Conservation (phyloP, 2,888 invertebrate species). For the Exephanes ischioxanthus region DNA sequence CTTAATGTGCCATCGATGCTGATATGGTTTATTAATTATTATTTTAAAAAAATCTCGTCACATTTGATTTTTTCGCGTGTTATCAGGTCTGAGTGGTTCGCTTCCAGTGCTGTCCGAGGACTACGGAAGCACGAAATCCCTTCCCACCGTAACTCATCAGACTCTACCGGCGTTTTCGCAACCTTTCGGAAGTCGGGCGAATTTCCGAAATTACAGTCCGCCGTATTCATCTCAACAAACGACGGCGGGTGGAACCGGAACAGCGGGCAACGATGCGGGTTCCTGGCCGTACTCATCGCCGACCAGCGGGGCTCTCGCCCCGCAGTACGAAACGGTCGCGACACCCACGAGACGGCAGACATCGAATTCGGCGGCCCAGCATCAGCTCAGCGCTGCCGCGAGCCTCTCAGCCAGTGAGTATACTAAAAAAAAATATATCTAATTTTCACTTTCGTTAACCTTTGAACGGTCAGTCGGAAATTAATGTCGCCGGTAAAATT, state of each 20-base stretch:
- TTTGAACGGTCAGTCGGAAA: conserved; percentile 43
- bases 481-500: background rate
- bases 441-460: background rate
- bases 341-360: conserved; percentile 67
- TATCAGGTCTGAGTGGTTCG: conserved; percentile 70
- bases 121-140: conserved; percentile 80
- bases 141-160: conserved; percentile 83
- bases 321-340: conserved; percentile 72
- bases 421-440: conserved; percentile 1
- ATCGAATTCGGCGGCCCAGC: conserved; percentile 72
- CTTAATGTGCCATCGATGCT: too few species aligned
- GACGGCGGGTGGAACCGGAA: conserved; percentile 55
- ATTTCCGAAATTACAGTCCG: conserved; percentile 79
- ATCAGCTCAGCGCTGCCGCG: conserved; percentile 89
- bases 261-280: conserved; percentile 64
- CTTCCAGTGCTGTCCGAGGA: conserved; percentile 77
- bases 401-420: conserved; percentile 91
- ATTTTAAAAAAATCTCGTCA: background rate
- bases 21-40: background rate
- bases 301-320: conserved; percentile 70
- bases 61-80: background rate
- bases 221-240: conserved; percentile 77
- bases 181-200: conserved; percentile 85
- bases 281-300: conserved; percentile 76
- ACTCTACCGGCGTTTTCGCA: conserved; percentile 87